These are phyloP conservation scores for Lytechinus pictus DNA, from an alignment of 35 echinoderm and acorn worm genomes.

Conservation along the genomic window DNA sequence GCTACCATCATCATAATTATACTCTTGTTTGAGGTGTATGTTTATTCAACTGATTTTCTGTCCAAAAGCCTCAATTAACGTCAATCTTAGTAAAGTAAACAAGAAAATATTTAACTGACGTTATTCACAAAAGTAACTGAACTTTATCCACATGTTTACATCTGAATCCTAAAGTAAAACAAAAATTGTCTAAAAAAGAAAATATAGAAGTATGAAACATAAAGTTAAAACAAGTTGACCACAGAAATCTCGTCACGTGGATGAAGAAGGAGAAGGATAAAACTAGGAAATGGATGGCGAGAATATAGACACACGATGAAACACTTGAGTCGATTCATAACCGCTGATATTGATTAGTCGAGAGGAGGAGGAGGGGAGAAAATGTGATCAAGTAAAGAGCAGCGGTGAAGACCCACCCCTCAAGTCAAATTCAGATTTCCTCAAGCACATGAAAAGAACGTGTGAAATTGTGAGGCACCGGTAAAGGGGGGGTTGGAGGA, in stretches of 20 bases:
- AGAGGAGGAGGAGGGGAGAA: not conserved
- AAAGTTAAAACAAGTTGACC: not conserved
- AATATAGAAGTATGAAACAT: not conserved
- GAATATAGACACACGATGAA: not conserved
- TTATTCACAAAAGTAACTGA: too few species aligned
- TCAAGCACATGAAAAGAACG: slow-evolving; percentile 6
- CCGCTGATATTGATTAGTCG: not conserved
- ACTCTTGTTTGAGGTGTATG: too few species aligned
- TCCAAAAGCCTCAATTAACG: too few species aligned
- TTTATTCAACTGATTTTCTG: too few species aligned
- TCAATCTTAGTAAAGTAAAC: too few species aligned
- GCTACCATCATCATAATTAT: too few species aligned
- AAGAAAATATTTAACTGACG: too few species aligned
- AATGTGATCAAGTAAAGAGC: slow-evolving; percentile 27
- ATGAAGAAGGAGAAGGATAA: not conserved
- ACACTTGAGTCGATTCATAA: not conserved
- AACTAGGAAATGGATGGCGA: not conserved
- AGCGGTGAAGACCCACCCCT: slow-evolving; percentile 11
- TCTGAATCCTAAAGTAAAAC: not conserved
- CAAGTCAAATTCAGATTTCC: slow-evolving; percentile 17
- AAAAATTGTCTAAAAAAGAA: not conserved
- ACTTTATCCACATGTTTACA: not conserved
- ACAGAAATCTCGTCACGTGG: not conserved
- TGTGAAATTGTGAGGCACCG: slow-evolving; percentile 36
- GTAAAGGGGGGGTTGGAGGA: not conserved